These are phyloP conservation scores for Oryctes rhinoceros DNA, from an alignment of 1,140 invertebrate genomes.

Conservation along the genomic window DNA sequence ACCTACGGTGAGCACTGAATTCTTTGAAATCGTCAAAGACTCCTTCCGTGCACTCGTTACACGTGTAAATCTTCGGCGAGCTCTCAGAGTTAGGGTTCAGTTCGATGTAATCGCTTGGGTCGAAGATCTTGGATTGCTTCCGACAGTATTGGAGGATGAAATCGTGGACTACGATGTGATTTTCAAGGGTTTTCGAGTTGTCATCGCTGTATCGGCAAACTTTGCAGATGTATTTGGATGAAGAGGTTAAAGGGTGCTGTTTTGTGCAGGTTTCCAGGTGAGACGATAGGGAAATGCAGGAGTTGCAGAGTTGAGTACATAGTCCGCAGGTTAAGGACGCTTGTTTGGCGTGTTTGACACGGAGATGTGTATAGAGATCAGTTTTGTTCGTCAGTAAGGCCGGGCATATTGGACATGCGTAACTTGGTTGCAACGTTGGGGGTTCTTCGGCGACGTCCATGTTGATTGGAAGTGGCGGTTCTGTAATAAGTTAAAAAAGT, in stretches of 20 bases:
- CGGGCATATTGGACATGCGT: constrained; percentile 55
- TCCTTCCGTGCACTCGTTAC: constrained; percentile 54
- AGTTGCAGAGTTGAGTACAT: constrained; percentile 66
- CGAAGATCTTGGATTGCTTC: constrained; percentile 59
- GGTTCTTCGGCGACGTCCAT: constrained; percentile 44
- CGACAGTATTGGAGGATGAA: constrained; percentile 61
- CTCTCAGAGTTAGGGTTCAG: constrained; percentile 63
- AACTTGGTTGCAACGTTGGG: constrained; percentile 49
- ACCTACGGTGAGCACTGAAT: constrained; percentile 66
- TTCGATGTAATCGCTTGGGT: constrained; percentile 65
- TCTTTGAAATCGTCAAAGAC: constrained; percentile 63
- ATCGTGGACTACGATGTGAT: constrained; percentile 68
- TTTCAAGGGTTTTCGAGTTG: constrained; percentile 66
- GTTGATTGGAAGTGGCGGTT: not conserved
- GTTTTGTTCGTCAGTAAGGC: constrained; percentile 58
- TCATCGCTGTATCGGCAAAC: constrained; percentile 70
- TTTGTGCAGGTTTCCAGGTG: constrained; percentile 65
- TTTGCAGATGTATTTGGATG: constrained; percentile 61
- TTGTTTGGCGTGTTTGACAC: constrained; percentile 66
- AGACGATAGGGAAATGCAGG: constrained; percentile 63
- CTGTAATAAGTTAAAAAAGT: not conserved
- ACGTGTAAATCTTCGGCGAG: constrained; percentile 55
- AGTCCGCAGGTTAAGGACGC: constrained; percentile 68
- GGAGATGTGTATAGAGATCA: constrained; percentile 67
- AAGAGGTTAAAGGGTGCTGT: constrained; percentile 58